Evolutionary conservation across 2,888 invertebrate genomes (phyloP).

Genomic region (Acanthococcus lagerstroemiae): DNA sequence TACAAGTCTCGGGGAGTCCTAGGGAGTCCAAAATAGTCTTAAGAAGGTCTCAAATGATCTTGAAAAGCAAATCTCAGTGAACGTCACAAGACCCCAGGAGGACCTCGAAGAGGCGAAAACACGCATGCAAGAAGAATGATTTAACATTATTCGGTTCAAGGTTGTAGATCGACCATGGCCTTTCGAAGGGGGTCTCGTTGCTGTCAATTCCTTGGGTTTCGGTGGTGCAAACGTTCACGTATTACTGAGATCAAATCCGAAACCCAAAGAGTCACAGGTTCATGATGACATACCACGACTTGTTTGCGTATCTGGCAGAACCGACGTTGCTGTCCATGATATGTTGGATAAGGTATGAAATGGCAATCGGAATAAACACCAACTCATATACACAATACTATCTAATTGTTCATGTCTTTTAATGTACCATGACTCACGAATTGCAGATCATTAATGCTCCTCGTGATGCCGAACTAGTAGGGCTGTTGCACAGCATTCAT

Average conservation of each 20-base stretch:
- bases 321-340: slow-evolving; percentile 60
- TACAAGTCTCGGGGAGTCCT: too few relatives aligned
- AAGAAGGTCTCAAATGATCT: too few relatives aligned
- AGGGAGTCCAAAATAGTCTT: too few relatives aligned
- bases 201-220: slow-evolving; percentile 94
- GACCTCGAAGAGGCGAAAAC: too few relatives aligned
- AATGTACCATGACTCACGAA: not conserved
- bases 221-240: slow-evolving; percentile 95
- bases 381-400: too few relatives aligned
- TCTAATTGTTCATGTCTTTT: not conserved
- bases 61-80: too few relatives aligned
- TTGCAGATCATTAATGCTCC: slow-evolving; percentile 45
- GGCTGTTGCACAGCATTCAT: slow-evolving; percentile 66
- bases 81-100: too few relatives aligned
- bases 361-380: too few relatives aligned
- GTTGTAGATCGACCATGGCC: slow-evolving; percentile 72
- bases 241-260: slow-evolving; percentile 70
- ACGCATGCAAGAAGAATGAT: not conserved
- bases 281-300: slow-evolving; percentile 53
- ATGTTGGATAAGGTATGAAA: slow-evolving; percentile 52
- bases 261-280: slow-evolving; percentile 52
- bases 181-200: slow-evolving; percentile 86
- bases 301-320: slow-evolving; percentile 73
- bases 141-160: slow-evolving; percentile 39
- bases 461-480: slow-evolving; percentile 62